Base-by-base conservation (phyloP, 2,888 invertebrate genomes). In the Eucera pruinosa region DNA sequence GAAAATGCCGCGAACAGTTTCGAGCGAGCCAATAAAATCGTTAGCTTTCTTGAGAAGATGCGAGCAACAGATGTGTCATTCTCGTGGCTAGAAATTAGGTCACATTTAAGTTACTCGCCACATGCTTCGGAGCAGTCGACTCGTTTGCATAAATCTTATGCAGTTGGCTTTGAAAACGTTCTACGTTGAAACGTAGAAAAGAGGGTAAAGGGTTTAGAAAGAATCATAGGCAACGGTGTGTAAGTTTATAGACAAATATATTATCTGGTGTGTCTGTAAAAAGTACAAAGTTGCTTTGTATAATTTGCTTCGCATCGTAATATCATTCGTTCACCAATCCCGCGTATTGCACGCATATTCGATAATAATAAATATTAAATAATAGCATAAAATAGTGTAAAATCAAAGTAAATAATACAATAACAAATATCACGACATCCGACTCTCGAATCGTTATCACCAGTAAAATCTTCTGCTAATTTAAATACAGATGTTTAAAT, bases 31-130 rank as follows among this genome's bases (percentile, higher is more conserved):
- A 45, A 64, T 13, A 30, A 58, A 74, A 45, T 39, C 39, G 67
- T 60, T 43, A 45, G 45, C 33, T 55, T 43, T 54, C 58, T 27
- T 36, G 25, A 23, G 20, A 33, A 47, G 69, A 77, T 47, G 60
- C 47, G 39, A 30, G 71, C 36, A 81, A 74, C 86, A 86, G 83
- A 88, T 87, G 89, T 81, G 82, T 85, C 81, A 71, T 65, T 45
- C 57, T 57, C 55, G 62, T 60, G 64, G 39, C 61, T 78, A 61
- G 77, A 81, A 88, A 83, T 78, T 86, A 72, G 85, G 81, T 80
- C 86, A 81, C 70, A 71, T 81, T 77, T 78, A 82, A 81, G 58
- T 87, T 60, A 39, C 41, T 30, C 61, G 39, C 73, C 83, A 79
- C 70, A 55, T 82, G 72, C 71, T 65, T 50, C 13, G 39, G 23